Percentiles rank a stretch among this genome's conserved stretches.
These are phyloP conservation scores for Brachyopa scutellaris DNA, from an alignment of 2,888 invertebrate species.

Conservation along the genomic window DNA sequence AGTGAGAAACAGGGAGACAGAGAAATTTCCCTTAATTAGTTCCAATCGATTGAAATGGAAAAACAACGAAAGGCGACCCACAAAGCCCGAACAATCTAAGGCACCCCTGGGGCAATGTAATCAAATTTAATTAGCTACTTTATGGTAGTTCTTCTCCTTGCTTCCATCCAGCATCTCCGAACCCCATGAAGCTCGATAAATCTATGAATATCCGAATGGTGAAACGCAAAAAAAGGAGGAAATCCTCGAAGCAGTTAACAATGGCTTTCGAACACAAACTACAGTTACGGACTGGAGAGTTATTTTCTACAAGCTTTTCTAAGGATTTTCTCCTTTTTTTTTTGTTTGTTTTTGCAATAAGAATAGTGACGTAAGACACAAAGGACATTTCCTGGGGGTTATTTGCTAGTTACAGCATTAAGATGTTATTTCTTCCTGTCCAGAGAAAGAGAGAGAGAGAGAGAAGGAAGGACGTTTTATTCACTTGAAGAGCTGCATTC, in stretches of 20 bases:
- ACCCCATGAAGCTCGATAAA: conserved; percentile 33
- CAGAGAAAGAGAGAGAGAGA: no score
- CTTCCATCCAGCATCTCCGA: neutral
- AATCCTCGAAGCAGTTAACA: conserved; percentile 45
- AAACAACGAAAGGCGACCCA: conserved; percentile 15
- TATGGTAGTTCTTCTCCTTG: conserved; percentile 5
- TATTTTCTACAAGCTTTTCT: neutral
- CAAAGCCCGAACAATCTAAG: conserved; percentile 10
- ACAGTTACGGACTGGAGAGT: conserved; percentile 39
- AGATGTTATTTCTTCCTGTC: conserved; percentile 46
- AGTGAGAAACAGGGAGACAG: no score
- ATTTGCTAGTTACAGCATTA: conserved; percentile 51
- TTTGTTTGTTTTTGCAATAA: neutral
- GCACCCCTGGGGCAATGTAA: conserved; percentile 49
- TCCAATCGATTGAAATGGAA: conserved; percentile 60
- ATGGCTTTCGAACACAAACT: conserved; percentile 50
- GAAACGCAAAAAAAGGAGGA: conserved; percentile 15
- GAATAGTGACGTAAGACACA: conserved; percentile 9
- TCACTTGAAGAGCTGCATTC: conserved; percentile 26
- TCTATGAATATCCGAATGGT: conserved; percentile 20
- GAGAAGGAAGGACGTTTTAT: conserved; percentile 18
- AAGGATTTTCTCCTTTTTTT: conserved; percentile 23
- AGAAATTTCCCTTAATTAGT: conserved; percentile 58
- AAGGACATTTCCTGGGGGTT: conserved; percentile 52
- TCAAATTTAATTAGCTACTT: conserved; percentile 67